These are phyloP conservation scores for Pterostichus niger DNA, from an alignment of 2,888 invertebrate species.

Conservation along the genomic window DNA sequence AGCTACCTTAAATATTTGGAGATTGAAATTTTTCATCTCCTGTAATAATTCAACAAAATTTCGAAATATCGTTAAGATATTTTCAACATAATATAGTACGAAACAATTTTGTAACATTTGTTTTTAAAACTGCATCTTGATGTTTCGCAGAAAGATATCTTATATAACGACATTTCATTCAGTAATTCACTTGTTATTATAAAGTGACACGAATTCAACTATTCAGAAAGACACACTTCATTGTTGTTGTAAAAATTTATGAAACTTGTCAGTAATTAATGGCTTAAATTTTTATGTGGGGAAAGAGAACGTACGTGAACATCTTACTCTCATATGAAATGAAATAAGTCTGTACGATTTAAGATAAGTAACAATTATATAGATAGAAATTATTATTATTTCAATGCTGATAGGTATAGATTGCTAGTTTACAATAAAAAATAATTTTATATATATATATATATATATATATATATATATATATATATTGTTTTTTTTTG, in stretches of 20 bases:
- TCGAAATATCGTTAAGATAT: slow-evolving; percentile 25
- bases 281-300: slow-evolving; percentile 7
- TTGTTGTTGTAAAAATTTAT: slow-evolving; percentile 37
- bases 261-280: slow-evolving; percentile 29
- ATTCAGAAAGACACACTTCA: slow-evolving; percentile 5
- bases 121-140: slow-evolving; percentile 16
- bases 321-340: slow-evolving; percentile 22
- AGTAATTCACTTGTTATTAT: slow-evolving; percentile 16
- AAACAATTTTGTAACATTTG: slow-evolving; percentile 16
- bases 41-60: slow-evolving; percentile 7
- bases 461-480: no score
- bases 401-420: background rate
- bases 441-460: no score
- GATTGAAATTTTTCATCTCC: background rate
- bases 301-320: slow-evolving; percentile 33
- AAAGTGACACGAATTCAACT: slow-evolving; percentile 9
- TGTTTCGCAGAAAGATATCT: background rate
- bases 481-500: no score
- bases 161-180: slow-evolving; percentile 30
- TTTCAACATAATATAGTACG: slow-evolving; percentile 26
- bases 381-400: slow-evolving; percentile 25
- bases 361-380: slow-evolving; percentile 9
- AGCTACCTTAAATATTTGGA: background rate
- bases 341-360: background rate
- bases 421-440: background rate